Evolutionary conservation across 2,888 invertebrate species (phyloP).

Genomic region (Herminia tarsipennalis): DNA sequence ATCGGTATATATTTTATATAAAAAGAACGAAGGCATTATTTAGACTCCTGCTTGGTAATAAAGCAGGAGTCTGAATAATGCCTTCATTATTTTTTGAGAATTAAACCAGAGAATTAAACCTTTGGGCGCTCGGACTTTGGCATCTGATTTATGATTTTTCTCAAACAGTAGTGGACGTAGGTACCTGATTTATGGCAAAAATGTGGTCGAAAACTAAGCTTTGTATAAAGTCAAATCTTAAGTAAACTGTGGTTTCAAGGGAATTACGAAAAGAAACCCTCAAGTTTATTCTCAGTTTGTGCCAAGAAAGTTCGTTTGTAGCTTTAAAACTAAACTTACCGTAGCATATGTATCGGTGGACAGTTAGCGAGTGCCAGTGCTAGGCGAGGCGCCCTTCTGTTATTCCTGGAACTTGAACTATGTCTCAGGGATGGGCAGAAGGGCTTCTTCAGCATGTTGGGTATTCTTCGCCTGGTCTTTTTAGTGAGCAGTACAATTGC

Average conservation of each 20-base stretch:
- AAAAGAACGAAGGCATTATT: too few relatives aligned
- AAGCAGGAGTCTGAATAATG: too few relatives aligned
- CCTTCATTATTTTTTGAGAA: too few relatives aligned
- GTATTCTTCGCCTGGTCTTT: slow-evolving; percentile 69
- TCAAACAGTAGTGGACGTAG: slow-evolving; percentile 9
- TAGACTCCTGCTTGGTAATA: too few relatives aligned
- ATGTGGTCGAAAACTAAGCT: slow-evolving; percentile 3
- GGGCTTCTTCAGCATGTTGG: slow-evolving; percentile 77
- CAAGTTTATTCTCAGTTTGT: neutral
- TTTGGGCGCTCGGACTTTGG: slow-evolving; percentile 12
- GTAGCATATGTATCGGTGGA: slow-evolving; percentile 78
- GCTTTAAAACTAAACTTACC: slow-evolving; percentile 50
- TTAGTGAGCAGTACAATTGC: slow-evolving; percentile 88
- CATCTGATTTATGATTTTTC: slow-evolving; percentile 19
- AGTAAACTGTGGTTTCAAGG: neutral
- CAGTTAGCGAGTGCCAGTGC: slow-evolving; percentile 77
- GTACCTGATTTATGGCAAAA: slow-evolving; percentile 12
- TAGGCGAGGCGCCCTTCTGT: slow-evolving; percentile 74
- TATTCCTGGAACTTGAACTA: slow-evolving; percentile 70
- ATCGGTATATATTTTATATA: too few relatives aligned
- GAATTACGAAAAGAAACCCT: neutral
- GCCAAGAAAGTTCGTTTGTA: neutral
- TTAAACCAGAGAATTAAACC: slow-evolving; percentile 2
- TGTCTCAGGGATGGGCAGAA: slow-evolving; percentile 74
- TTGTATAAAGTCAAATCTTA: slow-evolving; percentile 2